Conservation (phyloP, 2,113 vertebrate species). For the Pluvianellus socialis region DNA sequence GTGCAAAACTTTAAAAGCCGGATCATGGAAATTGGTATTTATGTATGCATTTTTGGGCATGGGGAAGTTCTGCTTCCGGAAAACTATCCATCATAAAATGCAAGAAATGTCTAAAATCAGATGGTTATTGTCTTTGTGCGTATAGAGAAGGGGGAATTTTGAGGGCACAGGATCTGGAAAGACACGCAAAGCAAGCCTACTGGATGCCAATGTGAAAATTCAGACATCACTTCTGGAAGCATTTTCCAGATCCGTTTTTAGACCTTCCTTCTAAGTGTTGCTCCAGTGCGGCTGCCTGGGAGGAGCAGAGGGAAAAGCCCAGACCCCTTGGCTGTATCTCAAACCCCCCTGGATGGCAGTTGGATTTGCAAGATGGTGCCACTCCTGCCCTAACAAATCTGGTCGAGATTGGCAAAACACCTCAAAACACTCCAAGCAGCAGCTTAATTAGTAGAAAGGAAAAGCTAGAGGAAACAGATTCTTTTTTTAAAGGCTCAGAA, state of each 20-base stretch:
- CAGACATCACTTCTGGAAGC: not conserved
- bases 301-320: not conserved
- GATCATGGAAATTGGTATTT: not conserved
- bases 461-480: not conserved
- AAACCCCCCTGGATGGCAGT: not conserved
- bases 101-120: not conserved
- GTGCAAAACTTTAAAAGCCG: not conserved
- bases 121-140: not conserved
- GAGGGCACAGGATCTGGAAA: not conserved
- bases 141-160: too few species aligned
- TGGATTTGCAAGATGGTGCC: not conserved
- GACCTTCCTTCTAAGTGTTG: not conserved
- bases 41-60: not conserved
- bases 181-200: not conserved
- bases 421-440: not conserved
- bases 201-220: not conserved
- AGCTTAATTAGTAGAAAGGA: not conserved
- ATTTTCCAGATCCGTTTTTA: not conserved
- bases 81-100: not conserved
- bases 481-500: not conserved
- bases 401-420: not conserved
- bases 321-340: not conserved
- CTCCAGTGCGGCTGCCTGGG: not conserved
- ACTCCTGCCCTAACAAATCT: not conserved
- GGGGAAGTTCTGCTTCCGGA: not conserved